These are phyloP conservation scores for Eutrigla gurnardus DNA, from an alignment of 2,797 vertebrate species.

Conservation along the genomic window DNA sequence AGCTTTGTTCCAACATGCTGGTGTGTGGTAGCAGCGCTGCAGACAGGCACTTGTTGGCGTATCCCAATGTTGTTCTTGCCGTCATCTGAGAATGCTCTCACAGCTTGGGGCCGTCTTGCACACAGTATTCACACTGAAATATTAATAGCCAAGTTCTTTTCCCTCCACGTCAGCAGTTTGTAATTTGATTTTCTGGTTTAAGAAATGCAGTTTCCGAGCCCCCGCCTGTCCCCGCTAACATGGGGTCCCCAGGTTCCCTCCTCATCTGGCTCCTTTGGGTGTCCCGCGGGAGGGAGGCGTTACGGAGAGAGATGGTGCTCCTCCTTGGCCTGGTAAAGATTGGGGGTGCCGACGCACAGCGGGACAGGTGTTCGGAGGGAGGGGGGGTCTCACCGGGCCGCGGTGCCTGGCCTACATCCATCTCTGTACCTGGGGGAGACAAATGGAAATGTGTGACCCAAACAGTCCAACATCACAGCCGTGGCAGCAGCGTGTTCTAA, in stretches of 20 bases:
- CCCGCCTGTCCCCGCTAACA: conserved; percentile 60
- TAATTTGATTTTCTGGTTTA: conserved; percentile 77
- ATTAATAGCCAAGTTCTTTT: conserved; percentile 72
- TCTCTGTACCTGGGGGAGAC: conserved; percentile 84
- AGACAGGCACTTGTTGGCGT: conserved; percentile 75
- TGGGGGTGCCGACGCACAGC: conserved; percentile 79
- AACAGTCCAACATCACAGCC: conserved; percentile 77
- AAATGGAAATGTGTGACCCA: conserved; percentile 80
- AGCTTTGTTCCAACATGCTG: conserved; percentile 35
- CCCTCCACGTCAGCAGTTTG: conserved; percentile 71
- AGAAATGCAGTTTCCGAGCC: conserved; percentile 73
- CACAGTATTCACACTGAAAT: conserved; percentile 70
- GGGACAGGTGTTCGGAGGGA: conserved; percentile 82
- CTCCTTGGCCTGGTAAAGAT: conserved; percentile 87
- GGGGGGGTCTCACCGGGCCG: conserved; percentile 77
- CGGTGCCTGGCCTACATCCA: conserved; percentile 80
- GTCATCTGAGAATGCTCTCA: conserved; percentile 38
- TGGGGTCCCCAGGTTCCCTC: conserved; percentile 50
- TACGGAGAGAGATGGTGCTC: conserved; percentile 75
- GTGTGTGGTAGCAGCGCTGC: conserved; percentile 8
- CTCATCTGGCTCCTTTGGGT: conserved; percentile 48
- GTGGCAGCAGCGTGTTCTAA: conserved; percentile 67
- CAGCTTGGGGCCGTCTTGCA: conserved; percentile 53
- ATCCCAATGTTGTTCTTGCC: conserved; percentile 39
- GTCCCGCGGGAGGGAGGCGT: conserved; percentile 67